phyloP scores from a whole-genome alignment of 2,888 invertebrate genomes.

The Mactromeris polynyma region DNA sequence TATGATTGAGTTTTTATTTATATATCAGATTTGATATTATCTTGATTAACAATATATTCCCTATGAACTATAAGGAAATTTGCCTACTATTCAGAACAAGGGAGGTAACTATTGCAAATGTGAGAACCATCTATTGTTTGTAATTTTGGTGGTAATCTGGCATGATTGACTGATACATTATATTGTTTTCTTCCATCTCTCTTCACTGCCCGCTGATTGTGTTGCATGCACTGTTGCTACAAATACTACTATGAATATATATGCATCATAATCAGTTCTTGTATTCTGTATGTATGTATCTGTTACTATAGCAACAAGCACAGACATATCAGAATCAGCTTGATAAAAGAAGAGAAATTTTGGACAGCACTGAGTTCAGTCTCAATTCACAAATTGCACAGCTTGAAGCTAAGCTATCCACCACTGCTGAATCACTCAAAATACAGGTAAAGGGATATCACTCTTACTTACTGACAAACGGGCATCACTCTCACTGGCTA shows the following conservation, averaged over 20 bases:
- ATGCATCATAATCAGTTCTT: background rate
- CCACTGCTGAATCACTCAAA: constrained; percentile 77
- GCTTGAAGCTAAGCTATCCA: constrained; percentile 80
- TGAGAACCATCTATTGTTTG: no score
- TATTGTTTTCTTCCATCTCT: background rate
- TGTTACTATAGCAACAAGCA: constrained; percentile 78
- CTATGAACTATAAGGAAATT: no score
- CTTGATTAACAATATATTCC: no score
- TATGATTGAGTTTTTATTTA: no score
- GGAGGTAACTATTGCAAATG: no score
- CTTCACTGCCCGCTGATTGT: background rate
- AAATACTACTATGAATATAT: background rate
- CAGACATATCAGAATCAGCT: constrained; percentile 82
- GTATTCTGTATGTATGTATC: background rate
- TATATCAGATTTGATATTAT: no score
- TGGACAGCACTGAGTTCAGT: constrained; percentile 81
- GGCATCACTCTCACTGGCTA: background rate
- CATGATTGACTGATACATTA: no score
- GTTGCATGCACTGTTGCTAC: background rate
- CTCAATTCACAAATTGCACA: constrained; percentile 81
- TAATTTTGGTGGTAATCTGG: no score
- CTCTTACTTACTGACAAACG: background rate
- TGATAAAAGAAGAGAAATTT: constrained; percentile 78
- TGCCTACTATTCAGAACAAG: no score
- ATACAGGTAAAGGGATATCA: constrained; percentile 76